Base-by-base conservation (phyloP, 1,140 invertebrate genomes). In the Formica exsecta region DNA sequence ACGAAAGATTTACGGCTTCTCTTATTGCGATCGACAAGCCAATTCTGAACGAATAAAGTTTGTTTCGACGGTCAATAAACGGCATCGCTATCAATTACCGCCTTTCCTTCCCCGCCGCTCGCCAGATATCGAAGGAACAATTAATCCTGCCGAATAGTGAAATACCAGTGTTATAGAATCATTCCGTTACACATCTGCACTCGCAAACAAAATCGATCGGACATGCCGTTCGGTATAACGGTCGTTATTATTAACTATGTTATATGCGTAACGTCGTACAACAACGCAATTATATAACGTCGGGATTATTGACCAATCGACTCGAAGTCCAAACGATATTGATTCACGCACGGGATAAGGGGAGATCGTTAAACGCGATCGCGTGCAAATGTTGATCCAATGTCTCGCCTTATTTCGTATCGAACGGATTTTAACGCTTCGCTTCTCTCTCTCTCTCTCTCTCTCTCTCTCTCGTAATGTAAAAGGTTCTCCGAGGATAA, bases 81-180 rank as follows among this genome's bases (percentile, higher is more conserved):
- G 68, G 79, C 68, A 83, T 73, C 68, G 79, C 79, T 44, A 83
- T 83, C 79, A 83, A 83, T 83, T 83, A 83, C 29, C n/a, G 25
- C 9, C 29, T 44, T 59, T 9, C 38, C 48, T 51, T 22, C 6
- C 11, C 25, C 32, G 22, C 44, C 36, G 48, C 36, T n/a, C 36
- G 22, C 51, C 64, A 32, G 32, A 41, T 54, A 38, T 70, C 68
- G 38, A 83, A 83, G 79, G 68, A 83, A 83, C 79, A 41, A 83
- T 83, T 83, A 83, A 83, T 83, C 57, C 68, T 38, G 19, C 38
- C 68, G 25, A 83, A 61, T 73, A 74, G 68, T 25, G 79, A 83
- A 83, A 83, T 83, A 74, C 68, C 79, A 36, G 79, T 62, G 73
- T 83, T 74, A 74, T 48, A 41, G 68, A 68, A 41, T 73, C 38